Base-by-base conservation (phyloP, 2,888 invertebrate genomes). In the Matsumyia berberina region DNA sequence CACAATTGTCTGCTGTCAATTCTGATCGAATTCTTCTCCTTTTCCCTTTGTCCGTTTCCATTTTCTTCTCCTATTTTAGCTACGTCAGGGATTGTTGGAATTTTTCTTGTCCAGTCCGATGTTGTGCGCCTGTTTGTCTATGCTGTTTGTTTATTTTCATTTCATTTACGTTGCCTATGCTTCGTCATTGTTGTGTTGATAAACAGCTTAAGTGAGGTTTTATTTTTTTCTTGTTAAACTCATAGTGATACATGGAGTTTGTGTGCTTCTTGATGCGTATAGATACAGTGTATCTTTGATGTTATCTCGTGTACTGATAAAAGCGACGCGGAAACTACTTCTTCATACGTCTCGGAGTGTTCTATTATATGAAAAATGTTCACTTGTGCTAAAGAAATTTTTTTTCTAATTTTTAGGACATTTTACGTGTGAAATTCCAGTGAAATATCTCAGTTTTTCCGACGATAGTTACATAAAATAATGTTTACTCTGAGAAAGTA, bases 381-480 rank as follows among this genome's bases (percentile, higher is more conserved):
- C 46, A 67, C 17, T 37, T 49, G 35, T 33, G 29, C 8, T n/a
- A 31, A 8, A 39, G 31, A 72, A 67, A 1, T n/a, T 19, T 24
- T 29, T n/a, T 37, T 15, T 11, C 33, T 9, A 31, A 33, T 42
- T 44, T 74, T 46, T 64, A 74, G 76, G 64, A 76, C 67, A 44
- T 67, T 78, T 62, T 9, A n/a, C 29, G n/a, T 17, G 51, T 66
- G 46, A 77, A 58, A 44, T 70, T 55, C 60, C 46, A 64, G 6
- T 46, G 55, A 67, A 69, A 19, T 64, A 31, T 58, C 37, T 37
- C 29, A 57, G 35, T 24, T 24, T 37, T 29, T 19, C 12, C 19
- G 44, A 51, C 19, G 66, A 35, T 51, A 60, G 64, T 76, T 76
- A 70, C 76, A 77, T 72, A 82, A 77, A 60, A 57, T 31, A 49